These are phyloP conservation scores for Toxostoma redivivum DNA, from an alignment of 2,113 vertebrate genomes.

Conservation along the genomic window DNA sequence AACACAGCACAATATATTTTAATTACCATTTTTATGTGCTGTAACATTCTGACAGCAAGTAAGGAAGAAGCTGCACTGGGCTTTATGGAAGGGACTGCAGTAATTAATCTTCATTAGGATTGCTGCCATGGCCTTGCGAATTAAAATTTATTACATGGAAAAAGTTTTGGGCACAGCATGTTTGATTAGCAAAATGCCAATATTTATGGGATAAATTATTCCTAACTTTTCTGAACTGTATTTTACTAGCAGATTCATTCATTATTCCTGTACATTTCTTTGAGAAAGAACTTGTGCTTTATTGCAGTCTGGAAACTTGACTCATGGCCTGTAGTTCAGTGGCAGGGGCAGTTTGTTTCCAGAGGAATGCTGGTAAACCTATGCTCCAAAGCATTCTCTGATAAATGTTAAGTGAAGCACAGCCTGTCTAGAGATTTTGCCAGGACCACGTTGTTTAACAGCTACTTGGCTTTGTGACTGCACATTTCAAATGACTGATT, in stretches of 20 bases:
- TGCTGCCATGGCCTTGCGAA: slow-evolving; percentile 60
- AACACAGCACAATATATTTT: slow-evolving; percentile 48
- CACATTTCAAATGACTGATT: background rate
- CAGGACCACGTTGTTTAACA: background rate
- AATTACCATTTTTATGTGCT: slow-evolving; percentile 25
- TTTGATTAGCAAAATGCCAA: slow-evolving; percentile 59
- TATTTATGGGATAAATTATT: slow-evolving; percentile 44
- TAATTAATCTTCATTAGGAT: slow-evolving; percentile 77
- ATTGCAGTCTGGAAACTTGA: background rate
- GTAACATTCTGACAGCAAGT: slow-evolving; percentile 47
- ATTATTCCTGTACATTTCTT: slow-evolving; percentile 29
- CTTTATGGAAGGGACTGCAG: slow-evolving; percentile 62
- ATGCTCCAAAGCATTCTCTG: background rate
- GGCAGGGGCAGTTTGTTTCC: background rate
- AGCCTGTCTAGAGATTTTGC: background rate
- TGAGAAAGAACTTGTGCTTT: background rate
- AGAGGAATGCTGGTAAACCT: background rate
- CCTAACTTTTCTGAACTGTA: slow-evolving; percentile 24
- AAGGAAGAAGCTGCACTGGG: slow-evolving; percentile 52
- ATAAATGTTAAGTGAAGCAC: background rate
- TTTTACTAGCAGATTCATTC: slow-evolving; percentile 38
- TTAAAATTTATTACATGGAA: slow-evolving; percentile 68
- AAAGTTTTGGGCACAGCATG: slow-evolving; percentile 53
- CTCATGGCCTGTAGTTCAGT: background rate
- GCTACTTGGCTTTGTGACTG: background rate